Base-by-base conservation (phyloP, 1,140 invertebrate genomes). In the Aphelenchoides avenae region DNA sequence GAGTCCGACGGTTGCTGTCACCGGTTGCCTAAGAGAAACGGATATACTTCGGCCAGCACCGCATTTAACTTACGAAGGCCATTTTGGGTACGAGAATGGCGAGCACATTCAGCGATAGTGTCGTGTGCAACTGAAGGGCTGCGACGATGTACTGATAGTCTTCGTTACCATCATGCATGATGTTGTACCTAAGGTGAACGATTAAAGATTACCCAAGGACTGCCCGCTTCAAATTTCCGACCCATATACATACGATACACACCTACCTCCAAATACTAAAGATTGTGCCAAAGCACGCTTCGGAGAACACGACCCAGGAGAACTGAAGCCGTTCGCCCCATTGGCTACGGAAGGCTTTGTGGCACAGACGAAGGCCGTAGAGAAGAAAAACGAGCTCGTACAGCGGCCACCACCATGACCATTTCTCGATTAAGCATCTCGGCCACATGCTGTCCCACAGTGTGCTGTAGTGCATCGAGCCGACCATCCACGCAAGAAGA, bases 321-420 rank as follows among this genome's bases (percentile, higher is more conserved):
- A 2, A 1, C 29, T 11, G 86, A 78, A 33, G 86, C 84, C 84
- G 82, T 29, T 87, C 88, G 66, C 86, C 82, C 61, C 79, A 82
- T 68, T 85, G 87, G 61, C 87, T 87, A 3, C 86, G 86, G 47
- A 85, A 84, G n/a, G 89, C 89, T 73, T 88, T 87, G 24, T 64
- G 53, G 18, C 87, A 86, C 56, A 91, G 80, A 73, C 89, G 85
- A 1, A 91, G 82, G 0, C 88, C 89, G 68, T 89, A 88, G 30
- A 85, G 78, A 1, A 92, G 81, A 66, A 91, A 86, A 18, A 88
- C 77, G 54, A 91, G 78, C 52, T 75, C 75, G 40, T 55, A 73
- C 3, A 57, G 50, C 18, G 75, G 55, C 72, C 72, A 73, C 11
- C 61, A 59, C 41, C 51, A 3, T 42, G 18, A 53, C 24, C 31